Conservation (phyloP, 2,113 vertebrate species). For the Scopus umbretta region DNA sequence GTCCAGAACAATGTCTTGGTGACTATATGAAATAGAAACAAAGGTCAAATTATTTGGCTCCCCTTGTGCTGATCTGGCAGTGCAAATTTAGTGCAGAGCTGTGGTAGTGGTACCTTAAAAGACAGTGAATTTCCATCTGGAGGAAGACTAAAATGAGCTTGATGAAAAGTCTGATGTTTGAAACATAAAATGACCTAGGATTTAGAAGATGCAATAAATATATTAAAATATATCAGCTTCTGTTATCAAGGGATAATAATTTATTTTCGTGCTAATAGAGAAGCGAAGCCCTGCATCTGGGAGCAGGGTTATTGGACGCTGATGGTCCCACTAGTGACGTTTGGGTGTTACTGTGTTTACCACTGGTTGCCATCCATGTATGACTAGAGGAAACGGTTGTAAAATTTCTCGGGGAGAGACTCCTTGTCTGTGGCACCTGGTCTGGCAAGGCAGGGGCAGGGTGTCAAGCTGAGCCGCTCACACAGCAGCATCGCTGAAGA, state of each 20-base stretch:
- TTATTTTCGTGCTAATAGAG: neutral
- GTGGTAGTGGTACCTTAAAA: neutral
- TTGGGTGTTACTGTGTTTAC: too few species aligned
- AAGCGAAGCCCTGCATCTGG: neutral
- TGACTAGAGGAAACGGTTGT: neutral
- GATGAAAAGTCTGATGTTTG: neutral
- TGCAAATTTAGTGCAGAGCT: neutral
- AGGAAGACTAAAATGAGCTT: neutral
- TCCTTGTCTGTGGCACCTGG: neutral
- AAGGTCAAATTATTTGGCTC: too few species aligned
- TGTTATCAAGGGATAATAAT: neutral
- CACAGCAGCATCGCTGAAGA: accelerated
- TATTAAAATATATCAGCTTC: neutral
- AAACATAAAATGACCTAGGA: neutral
- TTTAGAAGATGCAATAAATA: neutral
- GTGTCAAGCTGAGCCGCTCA: accelerated
- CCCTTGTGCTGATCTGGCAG: neutral
- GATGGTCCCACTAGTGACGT: neutral
- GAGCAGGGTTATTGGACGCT: neutral
- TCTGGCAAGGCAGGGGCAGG: neutral
- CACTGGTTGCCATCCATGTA: too few species aligned
- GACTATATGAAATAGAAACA: neutral
- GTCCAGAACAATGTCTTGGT: neutral
- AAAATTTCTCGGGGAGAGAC: neutral
- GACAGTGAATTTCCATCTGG: neutral